Base-by-base conservation (phyloP, 2,888 invertebrate genomes). In the Reticulitermes lucifugus region DNA sequence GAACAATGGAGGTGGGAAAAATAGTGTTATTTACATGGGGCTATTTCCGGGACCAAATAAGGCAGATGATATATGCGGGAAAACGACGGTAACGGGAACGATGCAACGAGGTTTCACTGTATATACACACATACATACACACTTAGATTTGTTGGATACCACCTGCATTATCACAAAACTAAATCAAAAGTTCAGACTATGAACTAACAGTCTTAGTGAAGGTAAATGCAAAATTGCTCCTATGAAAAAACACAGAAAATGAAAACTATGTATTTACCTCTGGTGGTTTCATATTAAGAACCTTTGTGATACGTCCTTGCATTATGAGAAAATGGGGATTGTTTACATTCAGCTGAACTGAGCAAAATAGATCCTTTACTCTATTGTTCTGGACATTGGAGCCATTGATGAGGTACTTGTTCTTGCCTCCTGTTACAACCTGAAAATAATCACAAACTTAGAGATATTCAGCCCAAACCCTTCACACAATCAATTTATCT, bases 321-420 rank as follows among this genome's bases (percentile, higher is more conserved):
- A 99, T 99, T 89, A 99, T 99, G 60, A 99, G 94, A 91, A 99
- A 99, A 91, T 99, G 99, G 0, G 99, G 99, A 92, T 99, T 99
- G 92, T 99, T 99, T 2, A 99, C 98, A 90, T 99, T 99, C 70
- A 99, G 92, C 90, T 99, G 98, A 10, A 99, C 96, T 0, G 98
- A 98, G 89, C 98, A 97, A 91, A 99, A 99, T 90, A 99, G 92
- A 91, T 99, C 99, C 71, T 95, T 95, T 0, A 99, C 97, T 88
- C 96, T 93, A 89, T 96, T 97, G 91, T 98, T 98, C 87, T 96
- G 96, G 0, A 98, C 98, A 89, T 95, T 95, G 85, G 95, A 94
- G 5, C 99, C 99, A 90, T 99, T 99, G 87, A 99, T 97, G 88
- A 97, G 92, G 90, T 99, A 99, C 89, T 97, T 98, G 90, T 96